Base-by-base conservation (phyloP, 2,113 vertebrate species). In the Odocoileus virginianus region DNA sequence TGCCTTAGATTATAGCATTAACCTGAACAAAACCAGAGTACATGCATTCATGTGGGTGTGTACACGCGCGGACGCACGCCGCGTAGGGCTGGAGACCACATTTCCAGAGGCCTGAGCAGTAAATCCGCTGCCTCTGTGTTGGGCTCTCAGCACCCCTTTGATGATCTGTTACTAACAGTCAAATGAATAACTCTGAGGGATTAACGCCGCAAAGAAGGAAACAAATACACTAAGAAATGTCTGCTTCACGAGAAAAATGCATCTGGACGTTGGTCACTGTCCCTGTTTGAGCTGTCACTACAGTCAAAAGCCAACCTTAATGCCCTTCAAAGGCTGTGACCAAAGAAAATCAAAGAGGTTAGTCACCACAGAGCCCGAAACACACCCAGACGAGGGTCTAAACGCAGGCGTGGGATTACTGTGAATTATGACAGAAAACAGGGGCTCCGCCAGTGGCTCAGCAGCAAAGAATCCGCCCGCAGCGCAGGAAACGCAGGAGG, bases 1-100 rank as follows among this genome's bases (percentile, higher is more conserved):
- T 15, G 74, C 47, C 96, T 61, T 89, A 97, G 98, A 95, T 98
- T 98, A 98, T 97, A 97, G 98, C 98, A 98, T 97, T 96, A 96
- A 71, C 96, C 76, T 76, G 90, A 98, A 98, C 95, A 98, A 98
- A 98, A 95, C 91, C 14, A 6, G 97, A 60, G 88, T 81, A 79
- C 98, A 78, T 94, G 97, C 88, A 85, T 89, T 91, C 98, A 90
- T 87, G 98, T 98, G 97, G 97, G 93, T 96, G 91, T 78, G 1
- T 9, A 23, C 43, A 79, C 47, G 23, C 50, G 25, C 21, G 11
- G 64, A 92, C n/a, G 90, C 91, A 45, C 8, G 87, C 97, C 86
- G 84, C 93, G 91, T 93, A 97, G 93, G 83, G 81, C 85, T 91
- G 98, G 95, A 97, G 90, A 97, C 96, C 97, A 91, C 96, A 78